Base-by-base conservation (phyloP, 2,888 invertebrate genomes). In the Megaustenia siamemsis region DNA sequence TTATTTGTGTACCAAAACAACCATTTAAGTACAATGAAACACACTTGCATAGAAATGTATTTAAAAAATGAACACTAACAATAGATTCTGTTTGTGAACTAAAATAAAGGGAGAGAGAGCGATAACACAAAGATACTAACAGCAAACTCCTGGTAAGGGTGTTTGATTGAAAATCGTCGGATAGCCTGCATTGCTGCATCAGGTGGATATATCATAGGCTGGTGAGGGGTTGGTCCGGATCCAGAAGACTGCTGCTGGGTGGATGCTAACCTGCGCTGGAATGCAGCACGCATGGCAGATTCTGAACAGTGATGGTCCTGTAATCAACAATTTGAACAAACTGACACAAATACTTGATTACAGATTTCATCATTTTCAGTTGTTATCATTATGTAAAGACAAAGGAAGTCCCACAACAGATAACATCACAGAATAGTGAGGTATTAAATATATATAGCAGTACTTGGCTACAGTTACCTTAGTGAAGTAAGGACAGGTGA, bases 141-240 rank as follows among this genome's bases (percentile, higher is more conserved):
- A 88, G 89, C 84, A 84, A 94, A 91, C 87, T 93, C 94, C 82
- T 91, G 89, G 87, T 91, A 93, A 80, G 93, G 93, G 40, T 92
- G 91, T 85, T 91, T 91, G 24, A 97, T 95, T 15, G 98, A 97
- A 94, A 99, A 99, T 89, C 99, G 96, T 93, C 98, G 97, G 86
- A 99, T 98, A 0, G 99, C 99, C 89, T 99, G 98, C 88, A 98
- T 95, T 4, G 99, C 99, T 18, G 99, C 99, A 93, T 98, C 98
- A 10, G 97, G 97, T 73, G 97, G 97, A 93, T 98, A 98, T 21
- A 97, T 98, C 93, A 96, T 96, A 95, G 73, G 95, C 32, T 83
- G 85, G 73, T 86, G 85, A 49, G 83, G 78, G 75, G 91, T 89
- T 21, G 90, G 89, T n/a, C 87, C 68, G 6, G 88, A 83, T 43